phyloP scores from a whole-genome alignment of 2,113 vertebrate species.

The Takifugu bimaculatus region DNA sequence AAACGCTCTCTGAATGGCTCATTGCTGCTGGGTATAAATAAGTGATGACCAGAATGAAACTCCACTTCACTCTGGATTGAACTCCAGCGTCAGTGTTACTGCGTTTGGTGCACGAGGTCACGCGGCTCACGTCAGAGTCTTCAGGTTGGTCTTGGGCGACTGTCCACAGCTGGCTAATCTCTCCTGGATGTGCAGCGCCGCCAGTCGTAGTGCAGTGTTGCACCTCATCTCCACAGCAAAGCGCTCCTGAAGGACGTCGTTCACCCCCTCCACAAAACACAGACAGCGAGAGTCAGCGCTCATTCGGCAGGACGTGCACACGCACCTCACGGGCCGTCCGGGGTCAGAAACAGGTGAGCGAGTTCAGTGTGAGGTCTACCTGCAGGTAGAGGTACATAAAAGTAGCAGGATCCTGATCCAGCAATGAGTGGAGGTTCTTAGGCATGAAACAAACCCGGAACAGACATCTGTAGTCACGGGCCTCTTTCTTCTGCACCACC shows the following conservation, averaged over 20 bases:
- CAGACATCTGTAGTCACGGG: conserved; percentile 88
- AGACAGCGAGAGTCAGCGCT: background rate
- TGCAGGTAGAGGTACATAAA: conserved; percentile 96
- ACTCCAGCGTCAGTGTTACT: background rate
- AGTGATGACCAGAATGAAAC: background rate
- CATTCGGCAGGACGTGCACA: background rate
- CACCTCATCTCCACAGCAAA: conserved; percentile 97
- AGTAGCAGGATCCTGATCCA: conserved; percentile 85
- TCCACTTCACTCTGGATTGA: background rate
- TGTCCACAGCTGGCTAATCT: conserved; percentile 84
- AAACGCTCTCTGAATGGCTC: background rate
- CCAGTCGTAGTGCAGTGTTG: conserved; percentile 85
- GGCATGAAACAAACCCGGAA: conserved; percentile 93
- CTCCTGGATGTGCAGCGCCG: conserved; percentile 93
- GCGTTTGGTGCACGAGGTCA: background rate
- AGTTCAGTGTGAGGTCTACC: conserved; percentile 63
- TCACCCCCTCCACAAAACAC: conserved; percentile 82
- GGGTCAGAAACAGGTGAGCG: background rate
- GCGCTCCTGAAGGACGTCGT: conserved; percentile 91
- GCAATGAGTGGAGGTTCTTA: conserved; percentile 79
- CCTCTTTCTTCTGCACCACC: conserved; percentile 90
- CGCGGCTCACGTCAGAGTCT: conserved; percentile 87
- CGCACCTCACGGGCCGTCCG: background rate
- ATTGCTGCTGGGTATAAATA: background rate
- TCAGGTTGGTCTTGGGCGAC: conserved; percentile 88